Evolutionary conservation across 2,797 vertebrate genomes (phyloP), one percentile per base, ranked within the genome.

Genomic region (Arctocebus calabarensis): DNA sequence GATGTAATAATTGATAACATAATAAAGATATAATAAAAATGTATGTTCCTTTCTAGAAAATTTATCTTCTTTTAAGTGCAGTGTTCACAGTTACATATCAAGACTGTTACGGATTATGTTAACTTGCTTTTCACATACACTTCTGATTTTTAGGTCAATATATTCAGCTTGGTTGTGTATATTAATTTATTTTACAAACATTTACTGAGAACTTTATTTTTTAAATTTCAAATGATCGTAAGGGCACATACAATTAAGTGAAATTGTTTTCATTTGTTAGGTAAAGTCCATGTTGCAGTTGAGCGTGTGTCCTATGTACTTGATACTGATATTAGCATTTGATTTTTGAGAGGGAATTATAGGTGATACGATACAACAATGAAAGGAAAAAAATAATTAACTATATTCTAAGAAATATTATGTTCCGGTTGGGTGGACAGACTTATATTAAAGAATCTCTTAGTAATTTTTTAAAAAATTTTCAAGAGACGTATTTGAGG

Each of bases 311-410:
- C 48, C 48, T 4, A 14, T 52, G 14, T 52, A 16, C 14, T 52
- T 52, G 14, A 52, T 52, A 52, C 14, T 52, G 14, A 52, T 52
- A 14, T 52, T 3, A n/a, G 32, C 32, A 66, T 66, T 66, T 66
- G 32, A n/a, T 81, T 81, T 81, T 78, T 94, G 27, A 57, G 29
- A 29, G 2, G 25, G 17, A 4, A 27, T 62, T 32, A 2, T 32
- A n/a, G 22, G 7, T 85, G 2, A 5, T 89, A 7, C 82, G 37
- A 34, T 25, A 40, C 6, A 86, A 71, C 40, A 64, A 29, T 81
- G 17, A 79, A 90, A 93, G 34, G 19, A 74, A 94, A 91, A 91
- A 55, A 16, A 79, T 14, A 84, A 43, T 52, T 73, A 22, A 59
- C 32, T 29, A 59, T 66, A 37, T 78, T 89, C 27, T 90, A 66